Percentiles rank a stretch among this genome's conserved stretches.
Evolutionary conservation across 2,888 invertebrate species (phyloP).

Genomic region (Alsophila aescularia): DNA sequence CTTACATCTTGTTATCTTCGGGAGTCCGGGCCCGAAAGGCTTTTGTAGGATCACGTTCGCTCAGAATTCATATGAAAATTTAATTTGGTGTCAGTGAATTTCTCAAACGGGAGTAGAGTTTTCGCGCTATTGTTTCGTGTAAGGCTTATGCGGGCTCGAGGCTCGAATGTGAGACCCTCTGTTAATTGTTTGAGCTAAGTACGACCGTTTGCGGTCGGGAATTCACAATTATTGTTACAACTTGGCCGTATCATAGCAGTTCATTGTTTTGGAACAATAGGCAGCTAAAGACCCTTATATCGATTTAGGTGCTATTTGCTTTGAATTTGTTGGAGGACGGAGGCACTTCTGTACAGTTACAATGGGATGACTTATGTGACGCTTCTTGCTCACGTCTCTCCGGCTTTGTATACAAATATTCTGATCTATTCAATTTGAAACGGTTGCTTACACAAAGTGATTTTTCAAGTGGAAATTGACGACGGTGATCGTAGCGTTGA

Average conservation of each 20-base stretch:
- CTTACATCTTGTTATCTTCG: conserved; percentile 76
- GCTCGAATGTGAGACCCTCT: conserved; percentile 69
- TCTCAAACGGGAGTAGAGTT: conserved; percentile 72
- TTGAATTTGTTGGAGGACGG: conserved; percentile 39
- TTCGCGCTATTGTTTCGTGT: conserved; percentile 74
- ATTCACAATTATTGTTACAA: conserved; percentile 76
- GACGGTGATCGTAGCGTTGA: conserved; percentile 12
- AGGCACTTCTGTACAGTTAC: conserved; percentile 22
- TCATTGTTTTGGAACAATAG: conserved; percentile 68
- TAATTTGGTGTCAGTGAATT: conserved; percentile 78
- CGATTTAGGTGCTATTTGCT: conserved; percentile 54
- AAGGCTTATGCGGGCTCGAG: conserved; percentile 76
- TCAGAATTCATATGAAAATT: conserved; percentile 80
- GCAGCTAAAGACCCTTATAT: conserved; percentile 50
- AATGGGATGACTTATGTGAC: conserved; percentile 24
- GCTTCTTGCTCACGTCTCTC: conserved; percentile 8
- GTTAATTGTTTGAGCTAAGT: conserved; percentile 80
- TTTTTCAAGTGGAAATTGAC: conserved; percentile 23
- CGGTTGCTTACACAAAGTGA: conserved; percentile 22
- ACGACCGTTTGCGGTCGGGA: conserved; percentile 69
- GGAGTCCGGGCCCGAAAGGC: conserved; percentile 65
- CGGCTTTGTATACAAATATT: conserved; percentile 27
- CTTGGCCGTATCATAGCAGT: conserved; percentile 66
- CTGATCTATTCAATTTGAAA: conserved; percentile 15
- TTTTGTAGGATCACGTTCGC: conserved; percentile 72